A percentile compares a stretch with the other conserved stretches of the same genome.
Conservation (phyloP, 1,140 invertebrate species). For the Drosophila athabasca region DNA sequence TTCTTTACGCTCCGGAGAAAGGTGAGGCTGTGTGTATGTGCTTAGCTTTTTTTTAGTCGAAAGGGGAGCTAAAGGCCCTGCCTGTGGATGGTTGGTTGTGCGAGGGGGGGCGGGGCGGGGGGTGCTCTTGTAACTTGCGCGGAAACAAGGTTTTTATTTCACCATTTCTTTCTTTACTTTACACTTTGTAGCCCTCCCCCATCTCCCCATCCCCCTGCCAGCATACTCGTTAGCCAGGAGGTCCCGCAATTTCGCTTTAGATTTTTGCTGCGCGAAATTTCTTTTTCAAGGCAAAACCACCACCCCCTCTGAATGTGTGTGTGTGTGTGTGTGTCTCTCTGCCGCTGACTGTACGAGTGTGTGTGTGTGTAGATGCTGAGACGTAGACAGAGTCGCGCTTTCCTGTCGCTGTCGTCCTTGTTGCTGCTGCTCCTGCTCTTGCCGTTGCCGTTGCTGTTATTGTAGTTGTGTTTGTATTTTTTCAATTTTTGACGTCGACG, state of each 20-base stretch:
- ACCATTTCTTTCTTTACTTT: slow-evolving; percentile 81
- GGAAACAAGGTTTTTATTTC: slow-evolving; percentile 83
- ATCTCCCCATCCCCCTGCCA: not conserved
- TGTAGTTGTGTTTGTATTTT: slow-evolving; percentile 66
- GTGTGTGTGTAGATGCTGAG: slow-evolving; percentile 28
- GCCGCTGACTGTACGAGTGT: slow-evolving; percentile 28
- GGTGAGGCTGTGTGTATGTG: slow-evolving; percentile 57
- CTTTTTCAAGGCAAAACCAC: slow-evolving; percentile 67
- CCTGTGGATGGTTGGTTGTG: slow-evolving; percentile 2
- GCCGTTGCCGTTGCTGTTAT: slow-evolving; percentile 10
- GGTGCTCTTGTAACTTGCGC: slow-evolving; percentile 72
- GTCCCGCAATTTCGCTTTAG: slow-evolving; percentile 63
- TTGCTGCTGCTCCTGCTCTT: slow-evolving; percentile 6
- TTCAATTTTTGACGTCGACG: slow-evolving; percentile 70
- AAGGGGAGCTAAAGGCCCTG: slow-evolving; percentile 27
- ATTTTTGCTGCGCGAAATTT: slow-evolving; percentile 75
- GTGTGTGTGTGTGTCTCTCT: slow-evolving; percentile 26
- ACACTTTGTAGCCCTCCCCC: slow-evolving; percentile 37
- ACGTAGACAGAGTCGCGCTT: slow-evolving; percentile 30
- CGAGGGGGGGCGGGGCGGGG: not conserved
- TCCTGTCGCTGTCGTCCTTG: slow-evolving; percentile 13
- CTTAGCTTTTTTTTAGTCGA: slow-evolving; percentile 80
- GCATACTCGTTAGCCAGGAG: not conserved
- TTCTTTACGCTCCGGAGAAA: slow-evolving; percentile 57
- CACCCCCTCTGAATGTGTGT: slow-evolving; percentile 54